A percentile compares a stretch with the other conserved stretches of the same genome.
Evolutionary conservation across 1,140 invertebrate genomes (phyloP).

Genomic region (Campodea augens): DNA sequence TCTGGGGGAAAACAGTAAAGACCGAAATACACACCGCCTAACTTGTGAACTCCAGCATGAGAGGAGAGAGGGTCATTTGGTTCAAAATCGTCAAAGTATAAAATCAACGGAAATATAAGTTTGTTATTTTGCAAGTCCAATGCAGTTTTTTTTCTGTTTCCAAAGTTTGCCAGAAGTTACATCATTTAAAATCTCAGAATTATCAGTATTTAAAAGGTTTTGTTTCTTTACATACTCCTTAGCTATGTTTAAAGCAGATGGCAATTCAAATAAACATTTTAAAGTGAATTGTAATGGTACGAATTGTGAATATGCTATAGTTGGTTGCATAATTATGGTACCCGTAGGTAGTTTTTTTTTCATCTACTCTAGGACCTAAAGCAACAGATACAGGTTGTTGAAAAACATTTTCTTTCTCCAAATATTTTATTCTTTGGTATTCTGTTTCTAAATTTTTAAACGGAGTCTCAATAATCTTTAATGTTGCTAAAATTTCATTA

Average conservation of each 20-base stretch:
- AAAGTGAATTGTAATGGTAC: neutral
- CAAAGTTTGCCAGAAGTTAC: slow-evolving; percentile 19
- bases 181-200: slow-evolving; percentile 9
- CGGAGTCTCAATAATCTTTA: neutral
- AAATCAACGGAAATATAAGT: slow-evolving; percentile 17
- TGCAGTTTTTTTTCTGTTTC: slow-evolving; percentile 11
- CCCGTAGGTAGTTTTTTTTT: neutral
- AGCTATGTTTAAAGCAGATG: neutral
- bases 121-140: too few species aligned
- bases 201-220: neutral
- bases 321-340: neutral
- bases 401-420: neutral
- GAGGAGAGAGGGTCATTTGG: slow-evolving; percentile 20
- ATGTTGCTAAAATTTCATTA: neutral
- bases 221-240: neutral
- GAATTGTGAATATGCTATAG: neutral
- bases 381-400: neutral
- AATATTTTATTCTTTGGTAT: neutral
- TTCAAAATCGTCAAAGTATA: slow-evolving; percentile 20
- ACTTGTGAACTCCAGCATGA: slow-evolving; percentile 17
- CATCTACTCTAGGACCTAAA: neutral
- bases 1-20: slow-evolving; percentile 17
- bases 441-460: neutral
- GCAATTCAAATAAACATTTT: neutral
- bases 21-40: slow-evolving; percentile 17